Base-by-base conservation (phyloP, 2,113 vertebrate species). In the Scomber japonicus region DNA sequence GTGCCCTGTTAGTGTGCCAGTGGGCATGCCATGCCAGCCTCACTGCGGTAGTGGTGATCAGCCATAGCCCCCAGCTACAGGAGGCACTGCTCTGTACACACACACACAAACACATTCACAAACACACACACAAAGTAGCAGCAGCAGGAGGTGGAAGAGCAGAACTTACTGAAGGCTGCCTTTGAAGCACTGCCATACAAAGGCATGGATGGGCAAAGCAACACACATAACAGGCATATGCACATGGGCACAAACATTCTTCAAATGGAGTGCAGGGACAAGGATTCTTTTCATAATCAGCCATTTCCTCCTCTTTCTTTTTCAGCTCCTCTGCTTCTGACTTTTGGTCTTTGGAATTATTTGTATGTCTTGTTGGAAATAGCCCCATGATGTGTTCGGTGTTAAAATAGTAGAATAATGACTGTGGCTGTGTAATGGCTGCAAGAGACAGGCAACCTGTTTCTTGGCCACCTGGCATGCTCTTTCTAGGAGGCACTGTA, bases 1-100 rank as follows among this genome's bases (percentile, higher is more conserved):
- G 93, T 89, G 92, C 86, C 91, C 91, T 87, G 88, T 91, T 89
- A 80, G 83, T 88, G 80, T 82, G 91, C 93, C 92, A 93, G 90
- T 54, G 83, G 89, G 90, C 86, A 90, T 80, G 81, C 75, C 80
- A 83, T 89, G 89, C 90, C 90, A 88, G 86, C 86, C 87, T 88
- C 61, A 8, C 86, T 78, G 87, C 14, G 45, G 80, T 87, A 67
- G 80, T 64, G 74, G 86, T 87, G 83, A 92, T 87, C 88, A 88
- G 76, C 78, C 80, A 19, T 71, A 83, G 75, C 91, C 91, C 82
- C 62, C 49, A 86, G 88, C 87, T 80, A 77, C 90, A 85, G 78
- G 75, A 87, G 75, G 79, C 84, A 61, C 51, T 60, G 71, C 82
- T 82, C 66, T 60, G 63, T 71, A 78, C 35, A 48, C 59, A 45